These are phyloP conservation scores for Drosophila baimaii DNA, from an alignment of 1,140 invertebrate species.

Conservation along the genomic window DNA sequence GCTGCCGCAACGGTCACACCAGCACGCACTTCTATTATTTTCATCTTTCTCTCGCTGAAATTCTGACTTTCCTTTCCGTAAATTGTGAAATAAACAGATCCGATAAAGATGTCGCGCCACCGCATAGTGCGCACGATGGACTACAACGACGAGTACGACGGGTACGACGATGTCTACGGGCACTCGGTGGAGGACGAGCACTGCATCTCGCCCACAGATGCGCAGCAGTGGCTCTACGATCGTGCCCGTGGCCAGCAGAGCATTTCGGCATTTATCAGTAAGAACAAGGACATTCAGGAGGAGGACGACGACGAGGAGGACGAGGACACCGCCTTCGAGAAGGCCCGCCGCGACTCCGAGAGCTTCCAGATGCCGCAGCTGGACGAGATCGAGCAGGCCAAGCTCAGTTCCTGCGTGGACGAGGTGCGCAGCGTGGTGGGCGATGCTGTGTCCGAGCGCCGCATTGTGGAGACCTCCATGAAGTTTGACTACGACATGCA, in stretches of 20 bases:
- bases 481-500: slow-evolving; percentile 89
- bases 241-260: slow-evolving; percentile 88
- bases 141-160: slow-evolving; percentile 94
- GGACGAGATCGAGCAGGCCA: slow-evolving; percentile 88
- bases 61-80: slow-evolving; percentile 32
- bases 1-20: slow-evolving; percentile 17
- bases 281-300: slow-evolving; percentile 90
- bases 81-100: slow-evolving; percentile 64
- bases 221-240: slow-evolving; percentile 94
- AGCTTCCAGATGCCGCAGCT: slow-evolving; percentile 85
- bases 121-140: slow-evolving; percentile 90
- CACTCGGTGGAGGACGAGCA: slow-evolving; percentile 91
- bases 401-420: slow-evolving; percentile 93
- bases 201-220: slow-evolving; percentile 94
- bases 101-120: slow-evolving; percentile 89
- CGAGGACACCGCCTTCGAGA: slow-evolving; percentile 67
- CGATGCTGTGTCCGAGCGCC: slow-evolving; percentile 89
- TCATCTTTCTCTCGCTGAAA: slow-evolving; percentile 36
- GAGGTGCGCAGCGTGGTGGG: slow-evolving; percentile 92
- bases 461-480: slow-evolving; percentile 88
- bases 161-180: slow-evolving; percentile 95
- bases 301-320: slow-evolving; percentile 87
- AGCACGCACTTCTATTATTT: slow-evolving; percentile 30
- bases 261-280: slow-evolving; percentile 89
- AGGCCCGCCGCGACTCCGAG: slow-evolving; percentile 77